Evolutionary conservation across 2,888 invertebrate genomes (phyloP).

Genomic region (Strigamia transsilvanica): DNA sequence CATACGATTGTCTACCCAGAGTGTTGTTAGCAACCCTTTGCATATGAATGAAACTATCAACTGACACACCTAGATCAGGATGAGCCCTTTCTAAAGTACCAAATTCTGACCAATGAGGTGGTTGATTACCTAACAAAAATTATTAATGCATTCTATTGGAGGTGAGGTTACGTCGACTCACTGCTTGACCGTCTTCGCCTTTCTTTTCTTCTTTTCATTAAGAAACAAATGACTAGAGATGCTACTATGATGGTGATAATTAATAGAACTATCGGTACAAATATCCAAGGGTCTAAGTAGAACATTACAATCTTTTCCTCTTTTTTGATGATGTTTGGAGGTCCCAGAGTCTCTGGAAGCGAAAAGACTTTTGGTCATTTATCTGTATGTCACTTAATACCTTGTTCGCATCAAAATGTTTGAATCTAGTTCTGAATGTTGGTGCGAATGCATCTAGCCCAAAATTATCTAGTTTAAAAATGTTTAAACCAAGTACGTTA

Average conservation of each 20-base stretch:
- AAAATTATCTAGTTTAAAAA: no score
- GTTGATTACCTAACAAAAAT: neutral
- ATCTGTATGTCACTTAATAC: no score
- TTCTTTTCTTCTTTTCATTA: neutral
- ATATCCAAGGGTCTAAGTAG: conserved; percentile 50
- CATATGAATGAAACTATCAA: conserved; percentile 46
- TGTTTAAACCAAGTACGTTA: no score
- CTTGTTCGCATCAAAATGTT: no score
- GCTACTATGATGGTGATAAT: conserved; percentile 35
- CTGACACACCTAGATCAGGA: conserved; percentile 31
- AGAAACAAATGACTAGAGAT: conserved; percentile 22
- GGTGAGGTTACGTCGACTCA: neutral
- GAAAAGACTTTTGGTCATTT: no score
- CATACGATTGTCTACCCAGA: neutral
- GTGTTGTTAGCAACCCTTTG: conserved; percentile 29
- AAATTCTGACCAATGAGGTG: neutral
- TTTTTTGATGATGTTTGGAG: conserved; percentile 4
- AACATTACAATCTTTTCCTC: conserved; percentile 46
- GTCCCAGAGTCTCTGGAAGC: neutral
- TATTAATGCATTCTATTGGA: neutral
- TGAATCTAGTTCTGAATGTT: no score
- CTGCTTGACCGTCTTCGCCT: neutral
- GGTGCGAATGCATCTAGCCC: no score
- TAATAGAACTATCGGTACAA: conserved; percentile 28
- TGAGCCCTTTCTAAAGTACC: neutral